phyloP scores from a whole-genome alignment of 30 jellyfish, hydroid and myxozoan genomes.

The Cassiopea xamachana region DNA sequence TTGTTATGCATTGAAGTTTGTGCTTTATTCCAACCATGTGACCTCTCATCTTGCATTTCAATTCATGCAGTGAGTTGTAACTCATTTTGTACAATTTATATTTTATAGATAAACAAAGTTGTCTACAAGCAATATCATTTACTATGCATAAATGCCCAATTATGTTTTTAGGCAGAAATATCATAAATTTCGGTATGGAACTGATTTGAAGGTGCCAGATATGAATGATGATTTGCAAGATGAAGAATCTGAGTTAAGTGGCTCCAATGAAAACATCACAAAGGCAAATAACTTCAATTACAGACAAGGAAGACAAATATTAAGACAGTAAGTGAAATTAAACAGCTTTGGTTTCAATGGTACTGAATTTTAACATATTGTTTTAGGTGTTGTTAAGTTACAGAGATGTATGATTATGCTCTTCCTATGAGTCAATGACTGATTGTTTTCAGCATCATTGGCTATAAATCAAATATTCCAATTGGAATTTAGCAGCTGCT shows the following conservation, averaged over 20 bases:
- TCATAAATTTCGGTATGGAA: slow-evolving; percentile 97
- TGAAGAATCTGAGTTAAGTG: slow-evolving; percentile 50
- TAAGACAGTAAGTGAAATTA: slow-evolving; percentile 85
- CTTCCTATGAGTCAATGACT: too few species aligned
- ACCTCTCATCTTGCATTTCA: too few species aligned
- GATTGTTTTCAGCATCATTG: too few species aligned
- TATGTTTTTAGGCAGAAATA: slow-evolving; percentile 84
- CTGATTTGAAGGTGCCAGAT: slow-evolving; percentile 93
- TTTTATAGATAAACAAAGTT: too few species aligned
- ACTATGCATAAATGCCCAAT: too few species aligned
- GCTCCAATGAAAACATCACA: slow-evolving; percentile 45
- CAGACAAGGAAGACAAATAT: slow-evolving; percentile 96
- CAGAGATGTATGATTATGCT: background rate
- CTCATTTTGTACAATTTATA: too few species aligned
- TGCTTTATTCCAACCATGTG: too few species aligned
- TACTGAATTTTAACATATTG: background rate
- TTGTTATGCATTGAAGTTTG: too few species aligned
- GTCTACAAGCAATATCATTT: too few species aligned
- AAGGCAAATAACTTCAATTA: slow-evolving; percentile 73
- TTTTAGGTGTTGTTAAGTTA: background rate
- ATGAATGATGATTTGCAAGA: slow-evolving; percentile 82
- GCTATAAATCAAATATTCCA: too few species aligned
- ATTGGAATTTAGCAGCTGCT: too few species aligned
- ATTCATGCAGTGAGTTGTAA: too few species aligned
- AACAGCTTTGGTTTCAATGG: background rate